Base-by-base conservation (phyloP, 2,888 invertebrate genomes). In the Amiota minor region DNA sequence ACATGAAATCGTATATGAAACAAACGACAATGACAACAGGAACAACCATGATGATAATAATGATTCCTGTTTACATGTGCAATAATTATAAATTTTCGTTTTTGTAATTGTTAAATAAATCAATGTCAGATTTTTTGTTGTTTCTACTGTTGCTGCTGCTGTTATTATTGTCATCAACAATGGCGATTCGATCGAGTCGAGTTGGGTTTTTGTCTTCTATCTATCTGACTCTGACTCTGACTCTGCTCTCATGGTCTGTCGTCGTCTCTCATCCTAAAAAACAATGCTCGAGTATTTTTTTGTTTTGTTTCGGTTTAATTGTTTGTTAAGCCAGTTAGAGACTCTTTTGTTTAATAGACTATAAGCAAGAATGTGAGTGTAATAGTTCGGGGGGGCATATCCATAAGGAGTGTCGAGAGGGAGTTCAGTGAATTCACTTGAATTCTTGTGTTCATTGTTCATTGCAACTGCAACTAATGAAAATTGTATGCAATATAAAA, bases 11-110 rank as follows among this genome's bases (percentile, higher is more conserved):
- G 35, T 35, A 35, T 35, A 35, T 35, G 35, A 35, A 35, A 35
- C 35, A 35, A 35, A 35, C 6, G 35, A 62, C 67, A 56, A 11
- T 53, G 50, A 79, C 75, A 73, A 18, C 47, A 2, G 18, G 16
- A 35, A 74, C 18, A 20, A 20, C 59, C 20, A 72, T 47, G 47
- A 46, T 46, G n/a, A 4, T 20, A 10, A 46, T 53, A 62, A 61
- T 53, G 62, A 72, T 62, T 61, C 72, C 80, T 83, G 86, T 83
- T 83, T 83, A 83, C 83, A 83, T 80, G 84, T 75, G 77, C 84
- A 83, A 86, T 83, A 86, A 83, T 83, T 86, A 86, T 86, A 86
- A 83, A 83, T 85, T 79, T 83, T 82, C 82, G 81, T 80, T 81
- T 53, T 82, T 81, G 78, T 83, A 83, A 86, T 80, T 86, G 86